Conservation (phyloP, 1,140 invertebrate genomes). For the Leptinotarsa texana region DNA sequence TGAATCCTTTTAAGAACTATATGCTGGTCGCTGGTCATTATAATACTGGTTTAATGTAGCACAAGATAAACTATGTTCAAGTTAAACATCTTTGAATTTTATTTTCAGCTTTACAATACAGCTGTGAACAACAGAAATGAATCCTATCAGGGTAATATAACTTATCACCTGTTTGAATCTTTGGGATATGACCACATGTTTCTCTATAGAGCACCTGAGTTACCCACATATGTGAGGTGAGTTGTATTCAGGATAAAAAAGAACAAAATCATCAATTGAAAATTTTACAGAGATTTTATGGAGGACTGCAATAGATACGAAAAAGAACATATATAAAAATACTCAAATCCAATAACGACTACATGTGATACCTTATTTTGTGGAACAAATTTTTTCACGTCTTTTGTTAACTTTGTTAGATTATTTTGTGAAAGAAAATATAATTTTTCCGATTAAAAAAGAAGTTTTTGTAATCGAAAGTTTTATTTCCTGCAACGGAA, state of each 20-base stretch:
- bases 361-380: too few species aligned
- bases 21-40: too few species aligned
- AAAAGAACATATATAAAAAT: slow-evolving; percentile 4
- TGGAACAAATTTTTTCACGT: too few species aligned
- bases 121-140: slow-evolving; percentile 61
- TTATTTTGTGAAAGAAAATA: too few species aligned
- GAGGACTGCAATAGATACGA: slow-evolving; percentile 31
- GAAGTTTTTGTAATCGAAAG: too few species aligned
- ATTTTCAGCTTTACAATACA: slow-evolving; percentile 65
- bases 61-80: not conserved
- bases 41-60: too few species aligned
- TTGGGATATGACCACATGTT: slow-evolving; percentile 66
- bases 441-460: too few species aligned
- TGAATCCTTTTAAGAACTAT: too few species aligned
- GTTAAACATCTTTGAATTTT: slow-evolving; percentile 3
- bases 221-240: slow-evolving; percentile 60
- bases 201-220: slow-evolving; percentile 63
- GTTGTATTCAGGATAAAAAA: not conserved
- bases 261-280: slow-evolving; percentile 1
- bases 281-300: slow-evolving; percentile 32
- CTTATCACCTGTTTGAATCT: slow-evolving; percentile 67
- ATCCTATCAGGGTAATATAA: slow-evolving; percentile 60
- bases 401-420: too few species aligned
- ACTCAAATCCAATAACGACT: too few species aligned
- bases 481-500: too few species aligned